A percentile compares a stretch with the other conserved stretches of the same genome.
Evolutionary conservation across 2,113 vertebrate species (phyloP).

Genomic region (Alces alces): DNA sequence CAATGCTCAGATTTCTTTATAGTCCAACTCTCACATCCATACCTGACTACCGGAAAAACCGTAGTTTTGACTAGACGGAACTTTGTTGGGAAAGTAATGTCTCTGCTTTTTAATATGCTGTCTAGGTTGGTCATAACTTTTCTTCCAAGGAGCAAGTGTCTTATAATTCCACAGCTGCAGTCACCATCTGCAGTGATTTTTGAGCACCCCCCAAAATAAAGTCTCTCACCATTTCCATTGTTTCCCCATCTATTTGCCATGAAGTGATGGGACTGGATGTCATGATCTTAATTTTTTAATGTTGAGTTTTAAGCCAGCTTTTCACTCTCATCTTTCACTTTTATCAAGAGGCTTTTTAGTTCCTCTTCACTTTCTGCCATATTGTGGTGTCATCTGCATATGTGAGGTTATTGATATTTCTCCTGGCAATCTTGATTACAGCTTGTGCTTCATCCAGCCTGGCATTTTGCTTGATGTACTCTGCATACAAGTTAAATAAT

Average conservation of each 20-base stretch:
- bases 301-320: neutral
- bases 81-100: neutral
- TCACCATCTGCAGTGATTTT: neutral
- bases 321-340: neutral
- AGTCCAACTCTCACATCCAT: neutral
- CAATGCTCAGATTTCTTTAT: neutral
- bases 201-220: fast-evolving
- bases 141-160: neutral
- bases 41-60: neutral
- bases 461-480: neutral
- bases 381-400: neutral
- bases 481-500: neutral
- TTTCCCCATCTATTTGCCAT: neutral
- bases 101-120: neutral
- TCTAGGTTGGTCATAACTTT: neutral
- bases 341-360: neutral
- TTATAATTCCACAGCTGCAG: neutral
- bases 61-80: neutral
- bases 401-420: neutral
- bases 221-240: neutral
- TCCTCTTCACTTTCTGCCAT: neutral
- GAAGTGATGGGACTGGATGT: fast-evolving
- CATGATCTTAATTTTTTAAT: neutral
- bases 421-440: neutral
- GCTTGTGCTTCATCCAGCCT: neutral